Percentiles rank a stretch among this genome's conserved stretches.
These are phyloP conservation scores for Enteromius argenteus DNA, from an alignment of 2,797 vertebrate species.

Conservation along the genomic window DNA sequence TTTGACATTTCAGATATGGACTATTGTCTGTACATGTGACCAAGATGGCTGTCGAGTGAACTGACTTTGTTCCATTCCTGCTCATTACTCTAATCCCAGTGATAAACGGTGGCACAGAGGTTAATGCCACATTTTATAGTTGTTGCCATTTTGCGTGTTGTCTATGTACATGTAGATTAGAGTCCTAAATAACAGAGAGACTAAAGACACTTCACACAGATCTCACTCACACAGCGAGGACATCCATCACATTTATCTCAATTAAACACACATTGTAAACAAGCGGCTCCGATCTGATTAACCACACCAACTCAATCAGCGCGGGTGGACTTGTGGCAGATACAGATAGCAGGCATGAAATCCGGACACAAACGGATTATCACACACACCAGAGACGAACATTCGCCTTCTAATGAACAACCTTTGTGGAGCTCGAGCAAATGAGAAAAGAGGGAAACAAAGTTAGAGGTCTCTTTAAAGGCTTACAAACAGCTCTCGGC, in stretches of 20 bases:
- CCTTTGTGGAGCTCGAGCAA: slow-evolving; percentile 22
- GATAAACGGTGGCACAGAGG: neutral
- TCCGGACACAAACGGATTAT: slow-evolving; percentile 50
- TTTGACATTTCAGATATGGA: neutral
- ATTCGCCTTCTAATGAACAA: slow-evolving; percentile 36
- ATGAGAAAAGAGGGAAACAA: slow-evolving; percentile 37
- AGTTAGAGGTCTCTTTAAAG: slow-evolving; percentile 15
- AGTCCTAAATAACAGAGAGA: slow-evolving; percentile 12
- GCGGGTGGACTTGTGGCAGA: slow-evolving; percentile 36
- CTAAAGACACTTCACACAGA: slow-evolving; percentile 37
- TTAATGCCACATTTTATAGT: neutral
- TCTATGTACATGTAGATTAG: slow-evolving; percentile 12
- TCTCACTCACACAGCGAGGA: slow-evolving; percentile 41
- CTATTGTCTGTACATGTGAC: neutral
- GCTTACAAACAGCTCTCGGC: slow-evolving; percentile 21
- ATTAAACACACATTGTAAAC: slow-evolving; percentile 60
- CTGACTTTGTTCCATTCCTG: neutral
- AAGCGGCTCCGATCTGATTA: slow-evolving; percentile 44
- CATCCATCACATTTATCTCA: slow-evolving; percentile 61
- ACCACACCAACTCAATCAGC: slow-evolving; percentile 42
- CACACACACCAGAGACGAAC: slow-evolving; percentile 36
- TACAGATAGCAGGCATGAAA: slow-evolving; percentile 41
- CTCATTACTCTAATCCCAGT: slow-evolving; percentile 12
- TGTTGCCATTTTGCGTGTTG: neutral
- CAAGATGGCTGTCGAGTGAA: neutral